Evolutionary conservation across 2,797 vertebrate species (phyloP), one percentile per base, ranked within the genome.

Genomic region (Onychomys torridus): DNA sequence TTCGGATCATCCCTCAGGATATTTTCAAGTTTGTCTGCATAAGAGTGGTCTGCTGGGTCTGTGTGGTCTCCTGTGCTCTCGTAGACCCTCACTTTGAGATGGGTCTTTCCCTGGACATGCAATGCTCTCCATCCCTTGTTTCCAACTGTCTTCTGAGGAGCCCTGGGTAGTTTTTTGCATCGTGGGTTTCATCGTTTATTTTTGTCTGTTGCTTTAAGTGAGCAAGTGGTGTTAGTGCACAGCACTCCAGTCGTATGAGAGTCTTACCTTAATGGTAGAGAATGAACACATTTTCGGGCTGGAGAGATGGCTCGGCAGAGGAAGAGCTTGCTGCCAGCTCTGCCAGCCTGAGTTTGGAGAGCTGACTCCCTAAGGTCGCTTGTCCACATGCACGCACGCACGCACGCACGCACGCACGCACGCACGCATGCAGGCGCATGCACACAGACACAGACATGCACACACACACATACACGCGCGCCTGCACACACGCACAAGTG

Each of bases 71-170:
- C 71, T 73, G 34, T 52, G 63, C 37, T 0, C 1, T 19, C 34
- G 29, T 17, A 89, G 46, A 25, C 97, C 85, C 96, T 98, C 87
- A 93, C 85, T 97, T 98, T 98, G 92, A 96, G 79, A 87, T 97
- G 43, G 90, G 87, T 88, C 84, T 85, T 96, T 98, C 91, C 67
- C 61, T 96, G 87, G 75, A 96, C 92, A 63, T 13, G 7, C 19
- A 89, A 12, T 65, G 59, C 82, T 97, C 43, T 87, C 55, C 59
- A 19, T 91, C 21, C n/a, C 8, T 55, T 69, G 89, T 27, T 97
- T 76, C 49, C 27, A 40, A 21, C 2, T 7, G 59, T 86, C 77
- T 78, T 90, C 90, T 97, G 29, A 34, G 83, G 69, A 83, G 67
- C 86, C 97, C 34, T 97, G 95, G 52, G 71, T 97, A 32, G 65